A percentile compares a stretch with the other conserved stretches of the same genome.
These are phyloP conservation scores for Trichopria drosophilae DNA, from an alignment of 2,888 invertebrate genomes.

Conservation along the genomic window DNA sequence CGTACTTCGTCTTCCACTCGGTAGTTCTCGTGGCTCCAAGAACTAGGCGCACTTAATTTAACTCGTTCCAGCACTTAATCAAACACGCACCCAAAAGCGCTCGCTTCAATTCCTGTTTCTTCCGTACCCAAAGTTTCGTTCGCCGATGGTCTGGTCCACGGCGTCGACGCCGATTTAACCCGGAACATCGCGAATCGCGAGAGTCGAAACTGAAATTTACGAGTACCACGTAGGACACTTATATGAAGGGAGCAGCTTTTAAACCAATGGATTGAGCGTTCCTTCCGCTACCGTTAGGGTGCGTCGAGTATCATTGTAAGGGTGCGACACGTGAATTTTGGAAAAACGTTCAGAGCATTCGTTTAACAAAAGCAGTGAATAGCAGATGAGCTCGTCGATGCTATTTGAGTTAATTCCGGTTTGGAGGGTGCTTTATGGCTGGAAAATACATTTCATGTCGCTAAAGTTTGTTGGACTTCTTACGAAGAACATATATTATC, in stretches of 20 bases:
- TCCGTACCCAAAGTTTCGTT: too few species aligned
- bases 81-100: constrained; percentile 30
- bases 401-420: too few species aligned
- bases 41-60: constrained; percentile 39
- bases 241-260: constrained; percentile 39
- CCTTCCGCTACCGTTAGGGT: constrained; percentile 33
- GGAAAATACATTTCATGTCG: too few species aligned
- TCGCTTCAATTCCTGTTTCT: constrained; percentile 34
- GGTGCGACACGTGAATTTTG: constrained; percentile 32
- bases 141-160: too few species aligned
- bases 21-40: too few species aligned
- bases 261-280: constrained; percentile 39
- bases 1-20: too few species aligned
- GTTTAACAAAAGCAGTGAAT: too few species aligned
- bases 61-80: constrained; percentile 38
- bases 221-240: constrained; percentile 42
- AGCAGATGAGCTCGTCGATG: too few species aligned
- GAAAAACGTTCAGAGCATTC: too few species aligned
- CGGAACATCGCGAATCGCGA: constrained; percentile 43
- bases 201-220: constrained; percentile 46
- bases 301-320: constrained; percentile 37
- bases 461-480: too few species aligned
- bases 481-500: too few species aligned
- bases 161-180: constrained; percentile 22
- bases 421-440: too few species aligned